Evolutionary conservation across 2,797 vertebrate species (phyloP), one percentile per base, ranked within the genome.

Genomic region (Pampus argenteus): DNA sequence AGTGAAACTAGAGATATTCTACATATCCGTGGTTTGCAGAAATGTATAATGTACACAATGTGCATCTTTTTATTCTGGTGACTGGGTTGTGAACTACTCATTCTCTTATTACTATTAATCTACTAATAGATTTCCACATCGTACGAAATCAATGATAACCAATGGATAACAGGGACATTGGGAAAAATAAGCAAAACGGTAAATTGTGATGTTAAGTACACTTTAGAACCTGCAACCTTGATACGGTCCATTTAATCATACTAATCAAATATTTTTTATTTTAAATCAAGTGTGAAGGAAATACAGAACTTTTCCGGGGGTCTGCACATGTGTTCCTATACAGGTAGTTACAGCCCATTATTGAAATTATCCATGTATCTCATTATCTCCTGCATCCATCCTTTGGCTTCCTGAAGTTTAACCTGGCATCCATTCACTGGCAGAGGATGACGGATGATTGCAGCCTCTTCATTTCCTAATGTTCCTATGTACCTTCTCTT

Each of bases 371-470:
- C 56, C 25, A 23, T 7, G 25, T 26, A 36, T 42, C 15, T 51
- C 22, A 40, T 58, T 29, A 48, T 59, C 20, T 45, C 60, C 15
- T 62, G 23, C 20, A 34, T 71, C 63, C 26, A 1, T 64, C 66
- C 56, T 31, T 60, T 50, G 56, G 31, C 71, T 74, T 79, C 51
- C 57, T 40, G 31, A 70, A 51, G 50, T 45, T 65, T n/a, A 58
- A 47, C 45, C 55, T 82, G 79, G 75, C 59, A 75, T 25, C 18
- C 13, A 22, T 25, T 66, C 62, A 9, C 61, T 75, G 75, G 61
- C 68, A 68, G 20, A 6, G 34, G 23, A 38, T 36, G 73, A 79
- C 56, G n/a, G n/a, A n/a, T 85, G 67, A 78, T 78, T 49, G 34
- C 28, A n/a, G 9, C 28, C 58, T 79, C 38, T 57, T 55, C 47